Evolutionary conservation across 2,888 invertebrate species (phyloP).

Genomic region (Rhimphoctona megacephalus): DNA sequence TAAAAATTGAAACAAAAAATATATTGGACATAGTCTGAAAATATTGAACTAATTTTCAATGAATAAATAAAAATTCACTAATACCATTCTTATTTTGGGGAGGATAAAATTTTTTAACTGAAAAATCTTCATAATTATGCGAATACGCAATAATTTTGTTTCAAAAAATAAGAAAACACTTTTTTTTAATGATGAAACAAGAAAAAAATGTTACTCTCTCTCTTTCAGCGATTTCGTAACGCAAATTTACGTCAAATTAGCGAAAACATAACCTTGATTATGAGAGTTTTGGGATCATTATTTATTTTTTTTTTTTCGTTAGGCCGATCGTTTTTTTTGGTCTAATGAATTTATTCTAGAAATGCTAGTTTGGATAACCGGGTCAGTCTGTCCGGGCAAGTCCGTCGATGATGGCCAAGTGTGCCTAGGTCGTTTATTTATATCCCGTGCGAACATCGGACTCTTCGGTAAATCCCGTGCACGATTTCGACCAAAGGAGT

Average conservation of each 20-base stretch:
- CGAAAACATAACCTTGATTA: neutral
- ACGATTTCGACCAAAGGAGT: neutral
- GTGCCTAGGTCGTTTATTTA: constrained; percentile 80
- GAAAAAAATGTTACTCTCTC: neutral
- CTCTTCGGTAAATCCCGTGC: constrained; percentile 25
- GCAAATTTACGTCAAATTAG: neutral
- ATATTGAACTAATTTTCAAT: too few relatives aligned
- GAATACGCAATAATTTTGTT: too few relatives aligned
- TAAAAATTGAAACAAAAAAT: too few relatives aligned
- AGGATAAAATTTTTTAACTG: too few relatives aligned
- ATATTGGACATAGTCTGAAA: too few relatives aligned
- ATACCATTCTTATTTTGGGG: too few relatives aligned
- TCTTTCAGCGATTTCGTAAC: neutral
- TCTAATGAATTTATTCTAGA: constrained; percentile 31
- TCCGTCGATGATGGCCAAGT: constrained; percentile 74
- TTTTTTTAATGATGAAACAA: neutral
- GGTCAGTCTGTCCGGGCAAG: constrained; percentile 52
- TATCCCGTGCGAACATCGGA: constrained; percentile 58
- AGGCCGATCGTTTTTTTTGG: constrained; percentile 1
- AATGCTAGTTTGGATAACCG: constrained; percentile 58
- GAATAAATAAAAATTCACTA: too few relatives aligned
- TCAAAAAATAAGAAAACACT: neutral
- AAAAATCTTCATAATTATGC: too few relatives aligned
- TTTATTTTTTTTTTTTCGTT: neutral
- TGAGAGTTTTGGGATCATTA: neutral